phyloP scores from a whole-genome alignment of 2,888 invertebrate species.

The Alcis repandata region DNA sequence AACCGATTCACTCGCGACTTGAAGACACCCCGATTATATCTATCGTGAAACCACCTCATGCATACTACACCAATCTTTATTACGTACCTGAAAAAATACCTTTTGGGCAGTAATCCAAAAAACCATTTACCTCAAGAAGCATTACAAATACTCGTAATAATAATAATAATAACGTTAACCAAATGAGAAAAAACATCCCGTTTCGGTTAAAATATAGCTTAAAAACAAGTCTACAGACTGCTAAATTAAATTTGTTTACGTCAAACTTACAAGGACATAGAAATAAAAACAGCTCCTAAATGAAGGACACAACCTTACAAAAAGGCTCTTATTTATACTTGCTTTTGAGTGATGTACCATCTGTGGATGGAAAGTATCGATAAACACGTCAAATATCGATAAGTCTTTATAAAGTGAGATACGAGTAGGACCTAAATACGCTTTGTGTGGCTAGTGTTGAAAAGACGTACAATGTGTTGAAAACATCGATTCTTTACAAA shows the following conservation, averaged over 20 bases:
- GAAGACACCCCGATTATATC: no score
- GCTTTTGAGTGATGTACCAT: conserved; percentile 7
- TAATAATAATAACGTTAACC: not conserved
- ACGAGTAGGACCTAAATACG: not conserved
- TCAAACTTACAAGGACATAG: conserved; percentile 14
- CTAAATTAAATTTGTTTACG: conserved; percentile 22
- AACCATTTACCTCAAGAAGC: not conserved
- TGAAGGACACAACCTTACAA: conserved; percentile 22
- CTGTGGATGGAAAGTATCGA: not conserved
- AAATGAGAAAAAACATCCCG: conserved; percentile 1
- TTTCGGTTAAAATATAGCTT: not conserved
- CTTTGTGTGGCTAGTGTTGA: not conserved
- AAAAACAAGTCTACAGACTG: conserved; percentile 2
- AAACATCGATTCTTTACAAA: no score
- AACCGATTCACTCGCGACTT: no score
- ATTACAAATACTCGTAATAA: not conserved
- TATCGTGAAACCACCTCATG: no score
- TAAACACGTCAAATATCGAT: not conserved
- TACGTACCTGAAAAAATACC: no score
- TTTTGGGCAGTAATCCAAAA: not conserved
- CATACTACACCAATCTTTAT: no score
- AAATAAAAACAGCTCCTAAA: conserved; percentile 11
- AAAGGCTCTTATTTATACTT: conserved; percentile 23
- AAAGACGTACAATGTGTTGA: not conserved
- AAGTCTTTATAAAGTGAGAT: not conserved